Evolutionary conservation across 2,113 vertebrate species (phyloP).

Genomic region (Cottus gobio): DNA sequence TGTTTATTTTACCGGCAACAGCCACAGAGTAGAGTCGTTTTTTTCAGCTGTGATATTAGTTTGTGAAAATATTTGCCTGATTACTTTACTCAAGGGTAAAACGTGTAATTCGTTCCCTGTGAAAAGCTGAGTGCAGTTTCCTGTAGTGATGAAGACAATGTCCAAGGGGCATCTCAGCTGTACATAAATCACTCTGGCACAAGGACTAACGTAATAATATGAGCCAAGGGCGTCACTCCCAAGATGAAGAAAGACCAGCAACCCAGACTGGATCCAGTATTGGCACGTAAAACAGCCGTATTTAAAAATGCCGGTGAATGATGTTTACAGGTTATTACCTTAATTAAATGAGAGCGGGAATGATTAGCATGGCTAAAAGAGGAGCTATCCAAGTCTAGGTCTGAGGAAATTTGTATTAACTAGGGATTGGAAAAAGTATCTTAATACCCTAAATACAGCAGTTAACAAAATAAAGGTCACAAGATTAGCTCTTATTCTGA

Average conservation of each 20-base stretch:
- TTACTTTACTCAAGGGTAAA: slow-evolving; percentile 57
- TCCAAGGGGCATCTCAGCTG: slow-evolving; percentile 62
- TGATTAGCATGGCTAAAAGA: slow-evolving; percentile 16
- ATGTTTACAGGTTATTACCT: slow-evolving; percentile 50
- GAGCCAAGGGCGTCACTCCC: slow-evolving; percentile 61
- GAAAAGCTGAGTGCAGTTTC: slow-evolving; percentile 55
- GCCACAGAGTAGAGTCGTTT: slow-evolving; percentile 31
- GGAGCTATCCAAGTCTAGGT: not conserved
- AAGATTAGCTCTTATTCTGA: no score
- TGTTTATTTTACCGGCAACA: slow-evolving; percentile 50
- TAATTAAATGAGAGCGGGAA: slow-evolving; percentile 45
- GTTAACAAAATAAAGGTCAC: no score
- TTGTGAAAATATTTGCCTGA: slow-evolving; percentile 60
- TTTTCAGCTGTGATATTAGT: slow-evolving; percentile 44
- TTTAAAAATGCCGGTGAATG: slow-evolving; percentile 28
- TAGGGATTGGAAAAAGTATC: slow-evolving; percentile 1
- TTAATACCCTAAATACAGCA: not conserved
- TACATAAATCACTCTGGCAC: slow-evolving; percentile 74
- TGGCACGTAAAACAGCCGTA: slow-evolving; percentile 34
- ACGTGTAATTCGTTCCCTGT: slow-evolving; percentile 48
- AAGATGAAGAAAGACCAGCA: slow-evolving; percentile 55
- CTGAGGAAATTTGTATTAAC: slow-evolving; percentile 25
- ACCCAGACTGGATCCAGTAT: slow-evolving; percentile 30
- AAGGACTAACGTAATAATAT: slow-evolving; percentile 62
- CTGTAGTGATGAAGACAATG: slow-evolving; percentile 62